A percentile compares a stretch with the other conserved stretches of the same genome.
These are phyloP conservation scores for Butastur rufipennis DNA, from an alignment of 2,113 vertebrate genomes.

Conservation along the genomic window DNA sequence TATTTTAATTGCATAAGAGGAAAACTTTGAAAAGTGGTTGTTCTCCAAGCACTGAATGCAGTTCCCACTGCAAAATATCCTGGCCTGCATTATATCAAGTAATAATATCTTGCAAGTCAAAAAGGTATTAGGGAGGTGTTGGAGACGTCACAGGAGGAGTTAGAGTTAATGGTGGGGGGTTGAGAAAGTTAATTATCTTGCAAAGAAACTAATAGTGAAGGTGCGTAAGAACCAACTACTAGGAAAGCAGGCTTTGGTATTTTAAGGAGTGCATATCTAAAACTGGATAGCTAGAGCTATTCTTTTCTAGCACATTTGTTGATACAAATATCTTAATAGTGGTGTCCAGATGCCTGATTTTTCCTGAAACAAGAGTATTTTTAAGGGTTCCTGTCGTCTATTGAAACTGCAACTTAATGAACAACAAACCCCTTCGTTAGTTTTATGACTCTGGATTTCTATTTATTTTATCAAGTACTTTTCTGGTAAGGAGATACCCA, in stretches of 20 bases:
- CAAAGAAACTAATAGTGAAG: slow-evolving; percentile 17
- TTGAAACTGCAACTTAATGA: not conserved
- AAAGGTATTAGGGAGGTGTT: slow-evolving; percentile 27
- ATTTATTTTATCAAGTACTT: not conserved
- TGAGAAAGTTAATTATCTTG: slow-evolving; percentile 28
- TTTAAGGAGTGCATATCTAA: not conserved
- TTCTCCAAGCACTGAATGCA: not conserved
- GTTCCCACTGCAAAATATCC: not conserved
- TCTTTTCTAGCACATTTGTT: not conserved
- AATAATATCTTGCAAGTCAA: slow-evolving; percentile 8
- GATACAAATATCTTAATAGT: not conserved
- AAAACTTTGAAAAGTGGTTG: not conserved
- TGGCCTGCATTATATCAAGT: not conserved
- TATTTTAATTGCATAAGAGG: not conserved
- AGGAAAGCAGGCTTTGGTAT: not conserved
- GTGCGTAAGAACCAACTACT: not conserved
- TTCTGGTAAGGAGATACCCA: not conserved
- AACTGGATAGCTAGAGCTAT: not conserved
- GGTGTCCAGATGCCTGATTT: not conserved
- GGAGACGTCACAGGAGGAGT: not conserved
- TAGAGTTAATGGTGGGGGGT: not conserved
- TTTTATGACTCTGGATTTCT: not conserved
- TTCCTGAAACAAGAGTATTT: not conserved
- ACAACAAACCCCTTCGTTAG: not conserved
- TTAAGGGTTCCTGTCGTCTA: not conserved